These are phyloP conservation scores for Rhinichthys osculus DNA, from an alignment of 2,797 vertebrate genomes.

Conservation along the genomic window DNA sequence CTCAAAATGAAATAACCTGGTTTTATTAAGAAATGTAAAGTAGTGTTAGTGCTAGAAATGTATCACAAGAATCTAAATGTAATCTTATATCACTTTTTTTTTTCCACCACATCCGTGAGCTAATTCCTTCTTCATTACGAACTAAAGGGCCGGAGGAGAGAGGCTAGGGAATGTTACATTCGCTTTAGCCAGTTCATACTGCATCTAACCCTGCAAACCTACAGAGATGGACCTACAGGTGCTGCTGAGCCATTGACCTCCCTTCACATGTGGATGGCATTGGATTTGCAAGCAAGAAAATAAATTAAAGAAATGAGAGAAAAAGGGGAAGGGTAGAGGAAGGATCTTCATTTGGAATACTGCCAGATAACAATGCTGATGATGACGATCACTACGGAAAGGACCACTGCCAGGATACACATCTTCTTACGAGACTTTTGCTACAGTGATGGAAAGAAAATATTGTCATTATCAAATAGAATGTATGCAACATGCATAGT, in stretches of 20 bases:
- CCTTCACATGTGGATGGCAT: slow-evolving; percentile 14
- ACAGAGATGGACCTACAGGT: not conserved
- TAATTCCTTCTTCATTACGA: not conserved
- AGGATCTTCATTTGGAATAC: slow-evolving; percentile 69
- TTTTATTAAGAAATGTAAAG: slow-evolving; percentile 29
- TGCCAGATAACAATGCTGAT: slow-evolving; percentile 83
- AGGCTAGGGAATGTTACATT: slow-evolving; percentile 35
- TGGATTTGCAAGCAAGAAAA: slow-evolving; percentile 34
- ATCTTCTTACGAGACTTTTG: slow-evolving; percentile 98
- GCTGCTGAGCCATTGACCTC: slow-evolving; percentile 4
- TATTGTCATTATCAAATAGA: not conserved
- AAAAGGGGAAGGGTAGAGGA: not conserved
- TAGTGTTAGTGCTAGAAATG: slow-evolving; percentile 47
- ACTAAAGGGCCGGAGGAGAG: not conserved
- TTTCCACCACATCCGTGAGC: not conserved
- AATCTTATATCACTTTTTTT: not conserved
- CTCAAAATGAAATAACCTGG: slow-evolving; percentile 9
- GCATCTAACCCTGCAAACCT: slow-evolving; percentile 10
- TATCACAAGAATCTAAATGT: slow-evolving; percentile 17
- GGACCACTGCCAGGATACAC: slow-evolving; percentile 88
- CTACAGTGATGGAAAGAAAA: slow-evolving; percentile 70
- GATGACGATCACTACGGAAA: slow-evolving; percentile 78
- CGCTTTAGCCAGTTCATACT: slow-evolving; percentile 13
- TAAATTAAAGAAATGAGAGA: slow-evolving; percentile 37
- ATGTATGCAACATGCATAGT: not conserved